A percentile compares a stretch with the other conserved stretches of the same genome.
These are phyloP conservation scores for Morus bassanus DNA, from an alignment of 2,797 vertebrate genomes.

Conservation along the genomic window DNA sequence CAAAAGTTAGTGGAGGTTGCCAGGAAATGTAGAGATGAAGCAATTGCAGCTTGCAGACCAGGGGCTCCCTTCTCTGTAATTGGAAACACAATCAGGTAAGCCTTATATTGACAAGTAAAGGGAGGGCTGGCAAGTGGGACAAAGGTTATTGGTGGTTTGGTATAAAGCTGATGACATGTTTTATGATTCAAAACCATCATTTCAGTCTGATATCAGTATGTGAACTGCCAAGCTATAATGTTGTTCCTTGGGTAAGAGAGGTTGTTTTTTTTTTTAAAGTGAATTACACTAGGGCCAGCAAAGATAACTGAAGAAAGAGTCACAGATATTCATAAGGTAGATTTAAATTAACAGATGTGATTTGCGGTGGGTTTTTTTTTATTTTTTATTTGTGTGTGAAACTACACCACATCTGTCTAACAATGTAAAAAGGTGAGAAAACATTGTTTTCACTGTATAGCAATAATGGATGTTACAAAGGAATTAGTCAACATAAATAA, in stretches of 20 bases:
- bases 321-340: slow-evolving; percentile 63
- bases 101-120: slow-evolving; percentile 79
- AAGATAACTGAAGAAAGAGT: slow-evolving; percentile 77
- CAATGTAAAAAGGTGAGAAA: slow-evolving; percentile 1
- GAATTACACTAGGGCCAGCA: slow-evolving; percentile 80
- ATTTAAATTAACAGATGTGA: slow-evolving; percentile 42
- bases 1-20: slow-evolving; percentile 90
- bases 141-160: slow-evolving; percentile 86
- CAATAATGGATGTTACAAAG: slow-evolving; percentile 33
- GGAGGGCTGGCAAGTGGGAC: slow-evolving; percentile 83
- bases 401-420: slow-evolving; percentile 6
- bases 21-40: slow-evolving; percentile 90
- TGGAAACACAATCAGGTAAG: slow-evolving; percentile 98
- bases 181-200: slow-evolving; percentile 89
- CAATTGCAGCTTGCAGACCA: slow-evolving; percentile 89
- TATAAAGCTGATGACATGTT: slow-evolving; percentile 90
- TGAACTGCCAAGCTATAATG: slow-evolving; percentile 85
- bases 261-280: slow-evolving; percentile 74
- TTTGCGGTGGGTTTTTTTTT: not conserved
- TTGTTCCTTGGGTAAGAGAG: slow-evolving; percentile 78
- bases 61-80: slow-evolving; percentile 91
- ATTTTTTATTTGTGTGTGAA: slow-evolving; percentile 7
- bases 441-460: not conserved
- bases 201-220: slow-evolving; percentile 89
- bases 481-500: slow-evolving; percentile 33